Conservation (phyloP, 2,113 vertebrate species). For the Sterrhoptilus dennistouni region DNA sequence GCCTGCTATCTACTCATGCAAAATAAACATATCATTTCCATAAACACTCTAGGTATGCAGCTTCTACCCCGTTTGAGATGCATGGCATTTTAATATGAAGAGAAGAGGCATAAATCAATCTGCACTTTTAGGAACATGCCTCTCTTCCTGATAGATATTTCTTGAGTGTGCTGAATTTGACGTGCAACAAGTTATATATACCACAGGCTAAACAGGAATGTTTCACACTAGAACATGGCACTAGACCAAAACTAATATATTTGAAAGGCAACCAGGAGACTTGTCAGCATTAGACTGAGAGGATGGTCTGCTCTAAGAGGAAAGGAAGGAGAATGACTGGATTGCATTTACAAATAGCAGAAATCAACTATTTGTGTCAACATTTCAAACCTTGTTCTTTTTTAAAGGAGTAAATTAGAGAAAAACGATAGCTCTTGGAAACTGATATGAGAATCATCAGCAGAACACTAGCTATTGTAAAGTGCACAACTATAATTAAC, state of each 20-base stretch:
- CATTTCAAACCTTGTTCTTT: background rate
- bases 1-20: background rate
- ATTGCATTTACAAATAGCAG: background rate
- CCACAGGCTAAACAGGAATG: background rate
- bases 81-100: background rate
- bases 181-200: background rate
- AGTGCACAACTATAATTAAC: background rate
- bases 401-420: background rate
- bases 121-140: background rate
- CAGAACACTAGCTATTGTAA: background rate
- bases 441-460: background rate
- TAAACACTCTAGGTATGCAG: background rate
- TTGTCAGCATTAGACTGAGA: background rate
- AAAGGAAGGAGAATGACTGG: background rate
- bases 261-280: background rate
- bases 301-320: background rate
- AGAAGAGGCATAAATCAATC: background rate
- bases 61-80: background rate
- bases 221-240: background rate
- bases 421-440: background rate
- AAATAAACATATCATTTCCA: constrained; percentile 5
- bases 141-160: background rate
- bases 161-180: background rate
- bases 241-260: background rate
- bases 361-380: background rate